Evolutionary conservation across 2,797 vertebrate species (phyloP).

Genomic region (Tamandua tetradactyla): DNA sequence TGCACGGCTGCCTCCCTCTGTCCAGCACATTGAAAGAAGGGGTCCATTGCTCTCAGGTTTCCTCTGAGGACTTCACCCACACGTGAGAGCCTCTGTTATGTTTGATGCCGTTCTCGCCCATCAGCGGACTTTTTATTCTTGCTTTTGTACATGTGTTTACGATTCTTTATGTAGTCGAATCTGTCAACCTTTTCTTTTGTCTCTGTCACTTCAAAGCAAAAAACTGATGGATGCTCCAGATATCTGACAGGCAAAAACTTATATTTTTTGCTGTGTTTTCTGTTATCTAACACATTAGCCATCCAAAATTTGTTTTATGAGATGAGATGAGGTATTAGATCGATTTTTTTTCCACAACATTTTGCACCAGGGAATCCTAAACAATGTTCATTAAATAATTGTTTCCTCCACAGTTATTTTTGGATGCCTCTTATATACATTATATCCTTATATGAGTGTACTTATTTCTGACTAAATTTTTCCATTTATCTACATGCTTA

Average conservation of each 20-base stretch:
- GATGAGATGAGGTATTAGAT: background rate
- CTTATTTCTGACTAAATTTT: background rate
- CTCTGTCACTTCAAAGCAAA: background rate
- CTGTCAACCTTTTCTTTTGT: background rate
- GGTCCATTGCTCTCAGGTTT: background rate
- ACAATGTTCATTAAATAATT: background rate
- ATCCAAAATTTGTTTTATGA: background rate
- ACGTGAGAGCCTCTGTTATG: background rate
- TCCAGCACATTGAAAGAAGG: background rate
- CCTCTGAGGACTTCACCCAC: background rate
- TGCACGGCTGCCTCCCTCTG: background rate
- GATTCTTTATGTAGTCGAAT: background rate
- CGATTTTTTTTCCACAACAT: background rate
- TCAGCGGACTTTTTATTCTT: constrained; percentile 23
- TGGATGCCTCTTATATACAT: background rate
- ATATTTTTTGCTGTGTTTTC: background rate
- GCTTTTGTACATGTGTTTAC: background rate
- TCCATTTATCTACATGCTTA: background rate
- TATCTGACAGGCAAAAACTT: background rate
- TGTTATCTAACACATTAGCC: background rate
- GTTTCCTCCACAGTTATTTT: background rate
- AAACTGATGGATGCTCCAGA: background rate
- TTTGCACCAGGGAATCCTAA: background rate
- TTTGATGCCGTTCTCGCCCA: background rate
- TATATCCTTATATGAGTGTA: background rate